Evolutionary conservation across 2,888 invertebrate genomes (phyloP), one percentile per base, ranked within the genome.

Genomic region (Bugula neritina): DNA sequence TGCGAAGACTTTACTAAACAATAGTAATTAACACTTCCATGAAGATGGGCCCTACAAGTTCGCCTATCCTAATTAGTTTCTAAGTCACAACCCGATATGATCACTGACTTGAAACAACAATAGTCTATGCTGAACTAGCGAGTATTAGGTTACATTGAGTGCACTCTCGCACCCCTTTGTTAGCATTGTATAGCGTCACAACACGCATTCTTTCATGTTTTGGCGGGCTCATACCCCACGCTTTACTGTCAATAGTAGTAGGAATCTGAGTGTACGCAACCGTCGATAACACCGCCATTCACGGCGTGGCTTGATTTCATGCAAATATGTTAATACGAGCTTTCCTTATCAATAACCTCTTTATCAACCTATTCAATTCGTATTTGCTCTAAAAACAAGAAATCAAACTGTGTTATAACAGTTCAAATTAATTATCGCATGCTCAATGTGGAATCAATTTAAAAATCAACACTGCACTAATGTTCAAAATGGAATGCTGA

Each of bases 181-280:
- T 21, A 10, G 1, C 63, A 29, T 63, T 5, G 63, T 13, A 34
- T 31, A 63, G 63, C 63, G 31, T 63, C 63, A 63, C 63, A 63
- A 63, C 63, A 63, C 34, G n/a, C 63, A 63, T 63, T 63, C 63
- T 63, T 63, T 63, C 17, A 63, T 63, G 31, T 63, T 63, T 63
- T 63, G 63, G 63, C 63, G 63, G 63, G 63, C 63, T 63, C 21
- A 13, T 3, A 13, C 21, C 63, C 63, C 63, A 63, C 63, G 63
- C 63, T 63, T 63, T 43, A 43, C 43, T 43, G 17, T 43, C 43
- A 5, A 17, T 43, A 43, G 43, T 10, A 10, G 43, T 10, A 17
- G 17, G 43, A 43, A 17, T 43, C n/a, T n/a, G n/a, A n/a, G n/a
- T n/a, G n/a, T n/a, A n/a, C n/a, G 5, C 43, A 43, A 43, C 17